These are phyloP conservation scores for Cranoglanis bouderius DNA, from an alignment of 2,113 vertebrate genomes.

Conservation along the genomic window DNA sequence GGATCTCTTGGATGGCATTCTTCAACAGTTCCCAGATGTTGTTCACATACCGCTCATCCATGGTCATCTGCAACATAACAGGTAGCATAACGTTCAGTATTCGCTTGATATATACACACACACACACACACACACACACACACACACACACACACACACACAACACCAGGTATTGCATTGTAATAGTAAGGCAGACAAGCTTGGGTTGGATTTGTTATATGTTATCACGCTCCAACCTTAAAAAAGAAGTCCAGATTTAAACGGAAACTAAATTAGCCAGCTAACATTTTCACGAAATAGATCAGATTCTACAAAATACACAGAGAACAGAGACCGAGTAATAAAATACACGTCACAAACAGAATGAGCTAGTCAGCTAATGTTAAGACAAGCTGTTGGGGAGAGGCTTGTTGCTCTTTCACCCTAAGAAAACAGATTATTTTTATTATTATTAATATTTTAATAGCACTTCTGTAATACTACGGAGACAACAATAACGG, in stretches of 20 bases:
- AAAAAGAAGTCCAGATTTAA: background rate
- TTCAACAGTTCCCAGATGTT: constrained; percentile 98
- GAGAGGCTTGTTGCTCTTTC: background rate
- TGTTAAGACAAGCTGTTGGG: background rate
- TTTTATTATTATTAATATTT: background rate
- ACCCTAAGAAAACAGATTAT: background rate
- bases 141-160: no score
- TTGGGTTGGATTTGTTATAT: background rate
- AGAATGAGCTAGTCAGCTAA: background rate
- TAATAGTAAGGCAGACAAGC: background rate
- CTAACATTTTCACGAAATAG: background rate
- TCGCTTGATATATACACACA: background rate
- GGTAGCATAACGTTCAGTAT: background rate
- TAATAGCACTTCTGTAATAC: background rate
- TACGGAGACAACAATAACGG: background rate
- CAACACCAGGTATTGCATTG: no score
- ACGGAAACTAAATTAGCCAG: background rate
- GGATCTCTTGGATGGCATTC: constrained; percentile 98
- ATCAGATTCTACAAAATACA: background rate
- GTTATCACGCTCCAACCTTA: background rate
- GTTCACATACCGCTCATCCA: constrained; percentile 99
- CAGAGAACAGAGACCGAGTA: background rate
- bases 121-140: no score
- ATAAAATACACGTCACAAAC: background rate
- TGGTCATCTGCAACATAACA: constrained; percentile 86